These are phyloP conservation scores for Drosophila ezoana DNA, from an alignment of 2,888 invertebrate species.

Conservation along the genomic window DNA sequence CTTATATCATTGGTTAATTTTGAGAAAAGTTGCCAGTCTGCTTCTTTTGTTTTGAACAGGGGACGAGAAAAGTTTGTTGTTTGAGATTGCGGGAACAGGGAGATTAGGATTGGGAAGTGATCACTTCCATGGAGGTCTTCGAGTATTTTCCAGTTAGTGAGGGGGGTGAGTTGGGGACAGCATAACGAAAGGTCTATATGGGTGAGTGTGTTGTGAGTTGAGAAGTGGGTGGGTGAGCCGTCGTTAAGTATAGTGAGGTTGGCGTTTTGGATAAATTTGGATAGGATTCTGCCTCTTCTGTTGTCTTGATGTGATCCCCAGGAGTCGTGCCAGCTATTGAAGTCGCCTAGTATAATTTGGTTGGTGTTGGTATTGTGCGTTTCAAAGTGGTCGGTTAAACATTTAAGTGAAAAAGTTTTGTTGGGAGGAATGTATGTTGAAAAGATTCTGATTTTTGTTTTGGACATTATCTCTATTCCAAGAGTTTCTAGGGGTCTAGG, in stretches of 20 bases:
- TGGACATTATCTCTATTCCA: constrained; percentile 9
- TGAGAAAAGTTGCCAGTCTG: constrained; percentile 8
- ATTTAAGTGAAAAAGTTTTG: neutral
- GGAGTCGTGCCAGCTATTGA: constrained; percentile 13
- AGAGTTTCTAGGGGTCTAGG: constrained; percentile 1
- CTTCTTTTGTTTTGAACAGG: constrained; percentile 19
- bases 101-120: constrained; percentile 23
- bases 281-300: constrained; percentile 9
- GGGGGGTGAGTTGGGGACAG: constrained; percentile 5
- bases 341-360: constrained; percentile 1
- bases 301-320: constrained; percentile 9
- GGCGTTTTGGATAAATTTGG: constrained; percentile 8
- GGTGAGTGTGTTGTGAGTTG: constrained; percentile 10
- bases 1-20: neutral
- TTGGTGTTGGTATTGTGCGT: constrained; percentile 3
- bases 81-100: constrained; percentile 7
- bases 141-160: constrained; percentile 13
- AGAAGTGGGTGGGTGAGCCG: constrained; percentile 12
- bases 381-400: neutral
- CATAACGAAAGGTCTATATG: constrained; percentile 6
- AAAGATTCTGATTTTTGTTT: constrained; percentile 11
- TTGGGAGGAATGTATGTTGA: neutral
- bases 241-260: constrained; percentile 13
- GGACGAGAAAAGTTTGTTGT: constrained; percentile 1
- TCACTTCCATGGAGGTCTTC: constrained; percentile 29